Evolutionary conservation across 2,888 invertebrate species (phyloP).

Genomic region (Drosophila antonietae): DNA sequence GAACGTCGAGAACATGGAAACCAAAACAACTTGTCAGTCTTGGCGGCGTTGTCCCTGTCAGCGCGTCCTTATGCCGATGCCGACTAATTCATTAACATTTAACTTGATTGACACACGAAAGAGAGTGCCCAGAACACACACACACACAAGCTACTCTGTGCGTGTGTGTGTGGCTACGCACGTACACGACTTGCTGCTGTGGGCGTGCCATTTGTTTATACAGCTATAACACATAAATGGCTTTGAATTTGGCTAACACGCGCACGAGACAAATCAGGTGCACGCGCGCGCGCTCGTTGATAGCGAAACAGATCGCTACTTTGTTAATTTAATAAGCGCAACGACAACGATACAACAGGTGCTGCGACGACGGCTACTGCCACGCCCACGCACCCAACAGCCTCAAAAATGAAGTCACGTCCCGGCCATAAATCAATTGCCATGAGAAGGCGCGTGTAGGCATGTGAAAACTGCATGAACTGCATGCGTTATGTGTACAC

Average conservation of each 20-base stretch:
- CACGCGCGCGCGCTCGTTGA: conserved; percentile 30
- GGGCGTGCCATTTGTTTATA: conserved; percentile 68
- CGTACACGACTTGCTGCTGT: conserved; percentile 39
- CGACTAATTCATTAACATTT: conserved; percentile 80
- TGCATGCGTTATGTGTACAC: conserved; percentile 48
- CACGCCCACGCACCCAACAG: conserved; percentile 11
- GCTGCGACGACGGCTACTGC: conserved; percentile 23
- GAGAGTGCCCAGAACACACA: conserved; percentile 6
- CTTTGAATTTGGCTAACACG: conserved; percentile 60
- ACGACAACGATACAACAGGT: conserved; percentile 68
- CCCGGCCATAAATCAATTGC: conserved; percentile 75
- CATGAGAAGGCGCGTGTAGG: conserved; percentile 57
- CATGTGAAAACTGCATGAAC: conserved; percentile 55
- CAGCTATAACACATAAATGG: conserved; percentile 74
- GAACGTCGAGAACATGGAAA: conserved; percentile 41
- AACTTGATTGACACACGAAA: conserved; percentile 77
- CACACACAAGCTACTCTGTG: background rate
- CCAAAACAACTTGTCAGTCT: conserved; percentile 71
- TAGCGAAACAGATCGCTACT: conserved; percentile 54
- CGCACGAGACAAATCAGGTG: conserved; percentile 22
- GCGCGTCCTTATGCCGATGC: conserved; percentile 61
- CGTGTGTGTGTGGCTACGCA: conserved; percentile 43
- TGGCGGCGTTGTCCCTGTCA: conserved; percentile 64
- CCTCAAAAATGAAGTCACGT: conserved; percentile 73
- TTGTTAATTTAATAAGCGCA: conserved; percentile 75